Evolutionary conservation across 92 coral and sea anemone species (phyloP).

Genomic region (Bergia puertoricense): DNA sequence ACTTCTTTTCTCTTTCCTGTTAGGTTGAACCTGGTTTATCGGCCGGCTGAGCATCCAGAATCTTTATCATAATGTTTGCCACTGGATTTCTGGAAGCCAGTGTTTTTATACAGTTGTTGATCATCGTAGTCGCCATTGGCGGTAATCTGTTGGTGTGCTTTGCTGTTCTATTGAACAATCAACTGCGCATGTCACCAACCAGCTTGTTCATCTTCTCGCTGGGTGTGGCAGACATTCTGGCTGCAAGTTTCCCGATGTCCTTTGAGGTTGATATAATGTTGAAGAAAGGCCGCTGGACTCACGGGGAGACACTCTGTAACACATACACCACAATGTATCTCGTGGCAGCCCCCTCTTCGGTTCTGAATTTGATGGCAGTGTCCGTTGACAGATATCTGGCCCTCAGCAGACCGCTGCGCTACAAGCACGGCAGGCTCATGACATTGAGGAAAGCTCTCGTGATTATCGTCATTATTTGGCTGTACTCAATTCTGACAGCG

Average conservation of each 20-base stretch:
- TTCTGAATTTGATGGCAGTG: conserved; percentile 77
- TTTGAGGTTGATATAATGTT: conserved; percentile 70
- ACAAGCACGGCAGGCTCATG: conserved; percentile 60
- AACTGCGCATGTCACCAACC: conserved; percentile 66
- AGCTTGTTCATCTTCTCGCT: conserved; percentile 84
- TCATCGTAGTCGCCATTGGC: conserved; percentile 58
- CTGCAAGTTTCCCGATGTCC: conserved; percentile 80
- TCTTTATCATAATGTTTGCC: background rate
- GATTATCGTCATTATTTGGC: conserved; percentile 62
- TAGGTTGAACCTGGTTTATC: background rate
- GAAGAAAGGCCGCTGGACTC: conserved; percentile 56
- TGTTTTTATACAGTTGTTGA: conserved; percentile 55
- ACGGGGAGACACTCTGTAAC: conserved; percentile 72
- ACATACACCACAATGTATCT: conserved; percentile 67
- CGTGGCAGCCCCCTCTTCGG: conserved; percentile 77
- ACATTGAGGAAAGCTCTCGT: conserved; percentile 61
- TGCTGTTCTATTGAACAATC: conserved; percentile 66
- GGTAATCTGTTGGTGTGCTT: conserved; percentile 81
- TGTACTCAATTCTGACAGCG: conserved; percentile 67
- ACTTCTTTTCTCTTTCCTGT: background rate
- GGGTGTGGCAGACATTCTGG: conserved; percentile 77
- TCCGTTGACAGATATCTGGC: conserved; percentile 80
- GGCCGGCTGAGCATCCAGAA: background rate
- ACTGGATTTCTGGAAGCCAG: conserved; percentile 18
- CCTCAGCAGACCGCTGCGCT: conserved; percentile 73